Base-by-base conservation (phyloP, 2,888 invertebrate species). In the Cenopis cana region DNA sequence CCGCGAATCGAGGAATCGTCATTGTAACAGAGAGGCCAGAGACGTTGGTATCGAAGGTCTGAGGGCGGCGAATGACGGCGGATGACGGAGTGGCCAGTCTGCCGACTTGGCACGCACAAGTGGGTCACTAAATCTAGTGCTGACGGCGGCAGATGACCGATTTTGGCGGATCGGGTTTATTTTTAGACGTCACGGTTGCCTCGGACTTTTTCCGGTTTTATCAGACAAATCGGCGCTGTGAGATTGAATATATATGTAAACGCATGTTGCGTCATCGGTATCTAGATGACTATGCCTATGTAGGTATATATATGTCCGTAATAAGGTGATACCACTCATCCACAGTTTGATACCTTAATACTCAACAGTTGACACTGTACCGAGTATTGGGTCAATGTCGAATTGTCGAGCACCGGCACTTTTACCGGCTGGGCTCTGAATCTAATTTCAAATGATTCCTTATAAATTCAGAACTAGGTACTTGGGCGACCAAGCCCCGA, bases 91-190 rank as follows among this genome's bases (percentile, higher is more conserved):
- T 33, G 33, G 24, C 55, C 29, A 29, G 12, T 20, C 1, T 17
- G 17, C 17, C 50, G 36, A 36, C 38, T 20, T 64, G 64, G 64
- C 64, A 54, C 2, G 38, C 20, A 8, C 64, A 64, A 64, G n/a
- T 64, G 64, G 64, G 64, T 64, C 64, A 64, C 6, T 20, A 24
- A 50, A 50, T 50, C 62, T 36, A 33, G 36, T 62, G 46, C 12
- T 49, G 50, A 8, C 33, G 59, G 50, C 49, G 57, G n/a, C 61
- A 41, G 55, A 66, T 56, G 49, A 56, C 71, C 67, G 71, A 71
- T 67, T 67, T 67, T 38, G 66, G 71, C 46, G 60, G 18, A n/a
- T 67, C 71, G 12, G 66, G 66, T 71, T 66, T 67, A 67, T 67
- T 67, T 67, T 67, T 67, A 71, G 50, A 59, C 8, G 38, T 57